Evolutionary conservation across 37 sponge, comb jelly and placozoan species (phyloP), one percentile per base, ranked within the genome.

Genomic region (Agelas oroides): DNA sequence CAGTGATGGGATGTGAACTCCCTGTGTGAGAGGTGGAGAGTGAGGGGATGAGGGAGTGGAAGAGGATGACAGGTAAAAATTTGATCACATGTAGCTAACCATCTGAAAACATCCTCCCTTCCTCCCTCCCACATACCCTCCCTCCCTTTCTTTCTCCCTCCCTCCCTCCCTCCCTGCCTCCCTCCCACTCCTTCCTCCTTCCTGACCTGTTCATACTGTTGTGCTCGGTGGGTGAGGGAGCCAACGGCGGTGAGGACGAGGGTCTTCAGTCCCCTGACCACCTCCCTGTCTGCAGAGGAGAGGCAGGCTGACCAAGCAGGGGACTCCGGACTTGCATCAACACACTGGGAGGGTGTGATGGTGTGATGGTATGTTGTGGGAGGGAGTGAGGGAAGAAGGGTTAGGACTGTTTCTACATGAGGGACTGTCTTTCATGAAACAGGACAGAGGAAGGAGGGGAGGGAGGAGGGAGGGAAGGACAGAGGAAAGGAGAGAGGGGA

Each of bases 271-370:
- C 94, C 94, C 6, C 16, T 33, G 36, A 75, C 38, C 53, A 93
- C 88, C 19, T 82, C 30, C 60, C 56, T 39, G 53, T 96, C 94
- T 0, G 90, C 58, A 32, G 85, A 62, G 40, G 66, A 21, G 30
- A 90, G 79, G 75, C 78, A 96, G 38, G 72, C 57, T 25, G 27
- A 20, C 97, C 97, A 96, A 1, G 91, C 86, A 17, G 92, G 97
- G 31, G 85, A 83, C 59, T 90, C 90, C 59, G 80, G 84, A 34
- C 89, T 79, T 2, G 87, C 85, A 24, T 96, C 92, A 1, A 77
- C 77, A 21, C 13, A 21, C 79, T 78, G 36, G 0, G 61, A 12
- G 78, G 27, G 23, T 20, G 18, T 28, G 5, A 13, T 5, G 8
- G 46, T 3, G 46, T 12, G 46, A 46, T 46, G 46, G 46, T n/a